phyloP scores from a whole-genome alignment of 2,888 invertebrate species.

The Drosophila merina region DNA sequence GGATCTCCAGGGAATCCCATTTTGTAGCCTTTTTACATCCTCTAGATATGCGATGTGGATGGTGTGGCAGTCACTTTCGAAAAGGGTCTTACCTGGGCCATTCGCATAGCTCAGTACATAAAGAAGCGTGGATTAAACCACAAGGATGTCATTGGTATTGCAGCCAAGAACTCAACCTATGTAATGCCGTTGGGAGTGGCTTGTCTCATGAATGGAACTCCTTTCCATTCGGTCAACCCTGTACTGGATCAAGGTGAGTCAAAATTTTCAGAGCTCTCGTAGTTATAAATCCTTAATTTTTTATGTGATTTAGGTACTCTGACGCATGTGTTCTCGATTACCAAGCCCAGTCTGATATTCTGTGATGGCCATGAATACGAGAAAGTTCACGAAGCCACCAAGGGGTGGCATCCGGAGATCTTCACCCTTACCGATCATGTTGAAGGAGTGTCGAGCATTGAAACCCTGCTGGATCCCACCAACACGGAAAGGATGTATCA shows the following conservation, averaged over 20 bases:
- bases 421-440: conserved; percentile 53
- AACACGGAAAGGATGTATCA: conserved; percentile 49
- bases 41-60: conserved; percentile 68
- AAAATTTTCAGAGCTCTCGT: neutral
- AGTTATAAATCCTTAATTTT: neutral
- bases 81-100: conserved; percentile 65
- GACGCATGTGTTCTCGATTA: conserved; percentile 46
- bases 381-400: conserved; percentile 48
- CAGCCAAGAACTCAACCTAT: conserved; percentile 70
- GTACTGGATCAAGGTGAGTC: conserved; percentile 62
- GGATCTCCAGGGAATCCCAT: too few species aligned
- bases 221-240: conserved; percentile 72
- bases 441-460: conserved; percentile 49
- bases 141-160: conserved; percentile 75
- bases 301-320: conserved; percentile 38
- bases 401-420: conserved; percentile 51
- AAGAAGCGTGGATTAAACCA: conserved; percentile 67
- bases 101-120: conserved; percentile 72
- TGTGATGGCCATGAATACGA: conserved; percentile 57
- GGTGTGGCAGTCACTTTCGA: conserved; percentile 65
- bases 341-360: conserved; percentile 60
- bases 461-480: conserved; percentile 46
- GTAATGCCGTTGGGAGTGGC: conserved; percentile 75
- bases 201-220: conserved; percentile 66
- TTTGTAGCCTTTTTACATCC: neutral